Base-by-base conservation (phyloP, 2,888 invertebrate species). In the Toxonevra muliebris region DNA sequence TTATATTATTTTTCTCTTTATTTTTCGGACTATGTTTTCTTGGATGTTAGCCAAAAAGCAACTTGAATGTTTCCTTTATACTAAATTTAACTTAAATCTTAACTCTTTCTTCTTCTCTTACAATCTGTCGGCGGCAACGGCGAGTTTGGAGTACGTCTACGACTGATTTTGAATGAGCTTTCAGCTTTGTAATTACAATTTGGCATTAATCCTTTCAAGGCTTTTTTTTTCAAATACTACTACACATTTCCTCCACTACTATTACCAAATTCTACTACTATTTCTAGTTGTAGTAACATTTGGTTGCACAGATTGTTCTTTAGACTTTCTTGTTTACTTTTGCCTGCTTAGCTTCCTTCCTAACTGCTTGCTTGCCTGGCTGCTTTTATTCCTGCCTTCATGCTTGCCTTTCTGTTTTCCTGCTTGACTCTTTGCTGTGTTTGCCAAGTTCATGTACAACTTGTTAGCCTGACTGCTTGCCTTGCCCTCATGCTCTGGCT, bases 141-240 rank as follows among this genome's bases (percentile, higher is more conserved):
- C 43, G n/a, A 42, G 17, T 63, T 54, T 60, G 54, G 50, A 64
- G 69, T 69, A 61, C 64, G 66, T 69, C 63, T 66, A 64, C 59
- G 61, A 43, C 45, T 40, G 41, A 52, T 41, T 45, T 11, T 58
- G 19, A 19, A 30, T 30, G 30, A 19, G 41, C 50, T 20, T 12
- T 43, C 42, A 58, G 52, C 53, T 53, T 66, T 64, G 61, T 63
- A 69, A 69, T 69, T 63, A 63, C 55, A 61, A n/a, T 66, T 63
- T 69, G 62, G 63, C 66, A 65, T 20, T 48, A 17, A 19, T 43
- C 50, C 30, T 40, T 57, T 30, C 30, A 30, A 30, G 30, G 30
- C 30, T 30, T n/a, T n/a, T n/a, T n/a, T n/a, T n/a, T n/a, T n/a
- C n/a, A n/a, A n/a, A n/a, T n/a, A n/a, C 11, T 5, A 52, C 40